Evolutionary conservation across 2,797 vertebrate genomes (phyloP).

Genomic region (Rallus crepitans): DNA sequence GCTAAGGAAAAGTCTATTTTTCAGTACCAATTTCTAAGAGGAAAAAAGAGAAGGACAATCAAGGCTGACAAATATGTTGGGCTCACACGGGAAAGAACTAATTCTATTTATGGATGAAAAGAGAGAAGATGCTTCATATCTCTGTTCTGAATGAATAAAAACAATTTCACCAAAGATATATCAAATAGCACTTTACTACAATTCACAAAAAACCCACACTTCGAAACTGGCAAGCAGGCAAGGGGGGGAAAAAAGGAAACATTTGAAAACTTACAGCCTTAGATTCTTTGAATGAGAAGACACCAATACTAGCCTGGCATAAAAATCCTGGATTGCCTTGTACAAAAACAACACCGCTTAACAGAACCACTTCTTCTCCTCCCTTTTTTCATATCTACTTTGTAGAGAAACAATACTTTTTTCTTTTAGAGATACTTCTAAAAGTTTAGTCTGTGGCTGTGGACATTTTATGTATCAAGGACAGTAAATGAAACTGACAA

Average conservation of each 20-base stretch:
- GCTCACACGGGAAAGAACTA: not conserved
- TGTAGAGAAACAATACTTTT: not conserved
- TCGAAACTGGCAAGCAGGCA: not conserved
- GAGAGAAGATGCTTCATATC: not conserved
- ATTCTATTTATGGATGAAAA: not conserved
- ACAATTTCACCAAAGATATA: not conserved
- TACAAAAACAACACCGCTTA: not conserved
- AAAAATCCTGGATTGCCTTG: not conserved
- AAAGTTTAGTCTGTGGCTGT: not conserved
- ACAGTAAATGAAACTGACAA: not conserved
- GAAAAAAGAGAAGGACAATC: not conserved
- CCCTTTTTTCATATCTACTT: not conserved
- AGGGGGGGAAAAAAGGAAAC: not conserved
- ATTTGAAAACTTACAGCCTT: not conserved
- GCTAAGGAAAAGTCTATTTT: not conserved
- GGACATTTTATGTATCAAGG: not conserved
- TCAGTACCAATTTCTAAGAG: not conserved
- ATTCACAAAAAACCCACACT: not conserved
- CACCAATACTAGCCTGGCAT: not conserved
- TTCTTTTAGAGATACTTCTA: not conserved
- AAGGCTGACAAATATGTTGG: not conserved
- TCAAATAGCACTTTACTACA: not conserved
- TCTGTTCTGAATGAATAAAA: not conserved
- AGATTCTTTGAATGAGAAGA: not conserved
- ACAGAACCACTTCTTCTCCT: not conserved